phyloP scores from a whole-genome alignment of 37 sponge, comb jelly and placozoan genomes.

The Haliclona indistincta region DNA sequence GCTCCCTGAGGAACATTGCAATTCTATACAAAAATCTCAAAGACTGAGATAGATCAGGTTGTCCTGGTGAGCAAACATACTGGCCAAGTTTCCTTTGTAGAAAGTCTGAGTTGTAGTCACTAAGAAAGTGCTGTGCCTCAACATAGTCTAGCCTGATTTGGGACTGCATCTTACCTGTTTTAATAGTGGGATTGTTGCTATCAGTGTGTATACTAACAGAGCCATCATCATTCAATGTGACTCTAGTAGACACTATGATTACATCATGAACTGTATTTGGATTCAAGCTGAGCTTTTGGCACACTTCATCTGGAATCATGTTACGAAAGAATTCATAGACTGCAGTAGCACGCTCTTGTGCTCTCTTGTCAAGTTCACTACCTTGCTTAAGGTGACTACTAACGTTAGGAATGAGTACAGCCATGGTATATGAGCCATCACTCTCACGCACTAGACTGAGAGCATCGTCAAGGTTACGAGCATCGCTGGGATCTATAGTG shows the following conservation, averaged over 20 bases:
- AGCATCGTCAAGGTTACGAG: constrained; percentile 72
- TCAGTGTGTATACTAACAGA: background rate
- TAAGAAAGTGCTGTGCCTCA: background rate
- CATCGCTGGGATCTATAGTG: constrained; percentile 74
- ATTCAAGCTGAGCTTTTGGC: constrained; percentile 23
- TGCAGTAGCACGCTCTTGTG: constrained; percentile 10
- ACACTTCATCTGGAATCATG: background rate
- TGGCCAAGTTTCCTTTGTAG: too few species aligned
- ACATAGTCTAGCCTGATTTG: background rate
- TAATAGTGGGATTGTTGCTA: constrained; percentile 4
- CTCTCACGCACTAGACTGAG: constrained; percentile 25
- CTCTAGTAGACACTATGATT: constrained; percentile 15
- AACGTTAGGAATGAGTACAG: constrained; percentile 60
- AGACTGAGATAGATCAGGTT: background rate
- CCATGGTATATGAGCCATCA: constrained; percentile 43
- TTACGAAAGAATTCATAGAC: constrained; percentile 19
- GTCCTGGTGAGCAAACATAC: background rate
- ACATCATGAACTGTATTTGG: constrained; percentile 17
- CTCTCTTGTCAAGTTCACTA: constrained; percentile 9
- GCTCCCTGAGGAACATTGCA: constrained; percentile 17
- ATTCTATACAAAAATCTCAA: constrained; percentile 20
- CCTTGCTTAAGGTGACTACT: constrained; percentile 18
- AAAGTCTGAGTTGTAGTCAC: background rate
- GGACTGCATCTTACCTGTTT: background rate
- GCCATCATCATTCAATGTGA: background rate